These are phyloP conservation scores for Torymus texanus DNA, from an alignment of 2,888 invertebrate species.

Conservation along the genomic window DNA sequence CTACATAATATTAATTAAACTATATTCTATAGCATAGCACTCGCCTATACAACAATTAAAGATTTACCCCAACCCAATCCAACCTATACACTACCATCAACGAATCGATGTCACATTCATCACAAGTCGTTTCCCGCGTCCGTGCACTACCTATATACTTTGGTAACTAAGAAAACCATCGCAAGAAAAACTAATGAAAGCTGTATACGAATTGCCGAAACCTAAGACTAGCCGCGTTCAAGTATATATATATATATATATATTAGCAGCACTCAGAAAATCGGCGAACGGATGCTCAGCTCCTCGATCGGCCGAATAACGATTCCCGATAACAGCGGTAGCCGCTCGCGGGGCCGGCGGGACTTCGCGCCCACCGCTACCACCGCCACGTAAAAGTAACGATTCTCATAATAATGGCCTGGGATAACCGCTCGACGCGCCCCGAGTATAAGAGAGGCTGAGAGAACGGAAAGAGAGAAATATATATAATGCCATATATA, in stretches of 20 bases:
- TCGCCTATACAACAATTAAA: no score
- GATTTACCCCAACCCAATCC: no score
- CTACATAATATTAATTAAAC: no score
- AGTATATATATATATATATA: no score
- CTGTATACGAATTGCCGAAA: not conserved
- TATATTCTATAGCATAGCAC: no score
- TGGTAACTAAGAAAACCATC: no score
- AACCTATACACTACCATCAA: no score
- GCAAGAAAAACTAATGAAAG: no score
- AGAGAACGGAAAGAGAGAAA: not conserved
- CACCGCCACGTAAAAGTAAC: constrained; percentile 55
- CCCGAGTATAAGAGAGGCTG: not conserved
- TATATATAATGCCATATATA: not conserved
- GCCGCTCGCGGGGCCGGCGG: not conserved
- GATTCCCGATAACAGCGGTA: constrained; percentile 56
- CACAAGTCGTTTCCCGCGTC: no score
- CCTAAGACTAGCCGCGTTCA: not conserved
- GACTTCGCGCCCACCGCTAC: not conserved
- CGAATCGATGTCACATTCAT: no score
- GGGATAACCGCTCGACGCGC: constrained; percentile 17
- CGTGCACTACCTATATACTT: no score
- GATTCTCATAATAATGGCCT: constrained; percentile 57
- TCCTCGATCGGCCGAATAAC: constrained; percentile 42
- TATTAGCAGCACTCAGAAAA: constrained; percentile 32
- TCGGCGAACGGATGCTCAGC: constrained; percentile 56